phyloP scores from a whole-genome alignment of 2,797 vertebrate genomes.

The Tamandua tetradactyla region DNA sequence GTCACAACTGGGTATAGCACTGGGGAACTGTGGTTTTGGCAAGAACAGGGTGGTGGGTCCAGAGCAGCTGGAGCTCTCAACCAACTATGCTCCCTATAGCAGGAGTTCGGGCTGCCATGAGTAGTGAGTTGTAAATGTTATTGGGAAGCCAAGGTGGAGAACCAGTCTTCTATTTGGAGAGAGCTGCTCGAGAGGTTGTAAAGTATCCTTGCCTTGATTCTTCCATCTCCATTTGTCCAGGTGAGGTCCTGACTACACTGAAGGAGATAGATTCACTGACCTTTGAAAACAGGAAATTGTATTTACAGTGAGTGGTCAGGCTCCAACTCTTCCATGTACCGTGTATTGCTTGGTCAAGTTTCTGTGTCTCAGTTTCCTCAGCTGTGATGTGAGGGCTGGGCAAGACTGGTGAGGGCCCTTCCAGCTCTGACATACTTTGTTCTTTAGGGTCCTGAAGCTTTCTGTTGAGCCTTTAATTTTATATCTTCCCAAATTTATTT shows the following conservation, averaged over 20 bases:
- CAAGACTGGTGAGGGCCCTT: not conserved
- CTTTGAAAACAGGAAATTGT: not conserved
- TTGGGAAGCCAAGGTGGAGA: not conserved
- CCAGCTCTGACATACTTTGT: not conserved
- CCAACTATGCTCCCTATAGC: not conserved
- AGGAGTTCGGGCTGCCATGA: not conserved
- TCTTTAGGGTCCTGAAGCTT: not conserved
- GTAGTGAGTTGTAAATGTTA: not conserved
- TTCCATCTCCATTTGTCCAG: not conserved
- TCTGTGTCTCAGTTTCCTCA: conserved; percentile 22
- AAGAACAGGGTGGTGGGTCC: not conserved
- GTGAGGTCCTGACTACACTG: not conserved
- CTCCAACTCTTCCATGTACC: not conserved
- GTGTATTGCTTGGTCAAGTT: not conserved
- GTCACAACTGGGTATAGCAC: not conserved
- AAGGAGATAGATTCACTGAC: not conserved
- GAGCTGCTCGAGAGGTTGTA: not conserved
- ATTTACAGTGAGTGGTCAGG: not conserved
- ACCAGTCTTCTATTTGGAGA: not conserved
- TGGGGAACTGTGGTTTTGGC: not conserved
- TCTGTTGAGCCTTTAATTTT: not conserved
- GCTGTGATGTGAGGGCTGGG: not conserved
- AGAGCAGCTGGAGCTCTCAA: not conserved
- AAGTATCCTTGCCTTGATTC: not conserved
- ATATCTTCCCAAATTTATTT: conserved; percentile 41